Conservation (phyloP, 1,140 invertebrate species). For the Drosophila athabasca region DNA sequence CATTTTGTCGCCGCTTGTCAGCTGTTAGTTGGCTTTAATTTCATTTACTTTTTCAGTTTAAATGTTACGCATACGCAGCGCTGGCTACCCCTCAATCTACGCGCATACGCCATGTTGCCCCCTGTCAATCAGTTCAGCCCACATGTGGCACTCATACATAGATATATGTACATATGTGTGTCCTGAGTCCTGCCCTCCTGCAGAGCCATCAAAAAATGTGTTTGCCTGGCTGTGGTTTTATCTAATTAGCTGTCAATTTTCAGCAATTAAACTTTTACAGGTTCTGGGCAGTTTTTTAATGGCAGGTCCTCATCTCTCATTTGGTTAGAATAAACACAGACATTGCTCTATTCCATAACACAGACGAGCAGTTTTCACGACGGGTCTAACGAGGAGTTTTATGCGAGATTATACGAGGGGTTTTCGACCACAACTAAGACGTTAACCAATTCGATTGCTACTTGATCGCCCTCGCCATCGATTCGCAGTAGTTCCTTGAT, state of each 20-base stretch:
- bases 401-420: too few relatives aligned
- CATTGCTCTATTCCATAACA: neutral
- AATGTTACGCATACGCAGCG: conserved; percentile 58
- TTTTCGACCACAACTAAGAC: too few relatives aligned
- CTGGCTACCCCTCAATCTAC: neutral
- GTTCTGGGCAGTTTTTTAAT: neutral
- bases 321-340: too few relatives aligned
- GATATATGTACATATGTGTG: too few relatives aligned
- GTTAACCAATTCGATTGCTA: too few relatives aligned
- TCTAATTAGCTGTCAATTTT: conserved; percentile 12
- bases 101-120: neutral
- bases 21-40: conserved; percentile 54
- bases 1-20: conserved; percentile 36
- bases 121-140: too few relatives aligned
- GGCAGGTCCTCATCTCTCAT: neutral
- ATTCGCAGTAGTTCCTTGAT: neutral
- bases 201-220: too few relatives aligned
- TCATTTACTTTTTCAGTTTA: conserved; percentile 45
- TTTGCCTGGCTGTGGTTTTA: neutral
- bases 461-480: too few relatives aligned
- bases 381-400: too few relatives aligned
- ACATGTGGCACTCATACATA: too few relatives aligned
- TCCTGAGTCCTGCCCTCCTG: too few relatives aligned
- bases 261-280: neutral
- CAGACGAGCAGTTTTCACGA: too few relatives aligned